These are phyloP conservation scores for Oenanthe oenanthe DNA, from an alignment of 2,113 vertebrate genomes.

Conservation along the genomic window DNA sequence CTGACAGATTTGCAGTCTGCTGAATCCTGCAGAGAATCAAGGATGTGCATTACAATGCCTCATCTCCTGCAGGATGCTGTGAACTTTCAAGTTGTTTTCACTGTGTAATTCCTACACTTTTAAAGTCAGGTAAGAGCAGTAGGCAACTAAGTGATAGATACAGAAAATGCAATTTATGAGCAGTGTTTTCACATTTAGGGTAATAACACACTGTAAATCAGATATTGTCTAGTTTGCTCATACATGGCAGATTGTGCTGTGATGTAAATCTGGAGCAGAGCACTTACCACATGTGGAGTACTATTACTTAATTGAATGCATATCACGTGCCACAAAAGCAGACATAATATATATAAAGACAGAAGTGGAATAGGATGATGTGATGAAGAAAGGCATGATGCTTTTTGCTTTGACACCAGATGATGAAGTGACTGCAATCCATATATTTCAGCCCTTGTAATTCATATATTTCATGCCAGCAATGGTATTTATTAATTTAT, in stretches of 20 bases:
- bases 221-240: slow-evolving; percentile 28
- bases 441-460: neutral
- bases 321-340: neutral
- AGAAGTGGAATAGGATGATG: neutral
- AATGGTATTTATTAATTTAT: neutral
- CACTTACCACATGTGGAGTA: slow-evolving; percentile 3
- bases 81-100: slow-evolving; percentile 48
- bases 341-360: neutral
- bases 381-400: neutral
- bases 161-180: neutral
- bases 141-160: neutral
- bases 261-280: neutral
- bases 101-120: slow-evolving; percentile 22
- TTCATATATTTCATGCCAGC: neutral
- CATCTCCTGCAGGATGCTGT: slow-evolving; percentile 22
- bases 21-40: slow-evolving; percentile 60
- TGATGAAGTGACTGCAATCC: neutral
- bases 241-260: neutral
- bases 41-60: slow-evolving; percentile 37
- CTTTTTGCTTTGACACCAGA: neutral
- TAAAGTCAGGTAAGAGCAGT: slow-evolving; percentile 8
- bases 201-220: slow-evolving; percentile 24
- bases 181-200: slow-evolving; percentile 3
- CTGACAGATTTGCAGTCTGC: slow-evolving; percentile 60
- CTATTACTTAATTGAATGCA: neutral